phyloP scores from a whole-genome alignment of 2,888 invertebrate genomes.

The Elgonia sp. region DNA sequence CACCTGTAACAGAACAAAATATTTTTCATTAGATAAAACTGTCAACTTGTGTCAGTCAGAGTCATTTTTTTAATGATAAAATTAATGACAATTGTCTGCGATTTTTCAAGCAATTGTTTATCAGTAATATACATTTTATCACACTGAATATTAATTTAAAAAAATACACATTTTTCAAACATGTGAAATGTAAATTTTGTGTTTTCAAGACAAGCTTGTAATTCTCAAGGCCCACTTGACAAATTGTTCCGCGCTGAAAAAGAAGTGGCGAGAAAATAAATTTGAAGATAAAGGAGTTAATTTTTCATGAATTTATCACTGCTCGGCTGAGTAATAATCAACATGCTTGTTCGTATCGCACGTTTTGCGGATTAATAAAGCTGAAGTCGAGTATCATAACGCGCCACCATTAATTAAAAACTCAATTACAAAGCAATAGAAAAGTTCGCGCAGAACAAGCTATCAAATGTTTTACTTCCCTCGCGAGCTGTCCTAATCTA shows the following conservation, averaged over 20 bases:
- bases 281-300: constrained; percentile 7
- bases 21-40: constrained; percentile 52
- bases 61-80: constrained; percentile 5
- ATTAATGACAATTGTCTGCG: constrained; percentile 6
- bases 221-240: background rate
- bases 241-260: background rate
- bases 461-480: constrained; percentile 51
- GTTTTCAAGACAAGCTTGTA: background rate
- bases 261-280: background rate
- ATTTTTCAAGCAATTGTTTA: background rate
- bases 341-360: constrained; percentile 22
- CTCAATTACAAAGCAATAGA: constrained; percentile 65
- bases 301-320: constrained; percentile 10
- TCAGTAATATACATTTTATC: background rate
- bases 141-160: no score
- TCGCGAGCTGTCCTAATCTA: constrained; percentile 43
- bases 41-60: background rate
- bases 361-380: constrained; percentile 50
- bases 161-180: no score
- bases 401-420: constrained; percentile 59
- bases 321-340: constrained; percentile 41
- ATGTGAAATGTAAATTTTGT: no score
- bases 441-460: constrained; percentile 43
- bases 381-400: constrained; percentile 17
- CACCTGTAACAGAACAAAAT: constrained; percentile 70